Percentiles rank a stretch among this genome's conserved stretches.
Conservation (phyloP, 2,888 invertebrate species). For the Tiliacea aurago region DNA sequence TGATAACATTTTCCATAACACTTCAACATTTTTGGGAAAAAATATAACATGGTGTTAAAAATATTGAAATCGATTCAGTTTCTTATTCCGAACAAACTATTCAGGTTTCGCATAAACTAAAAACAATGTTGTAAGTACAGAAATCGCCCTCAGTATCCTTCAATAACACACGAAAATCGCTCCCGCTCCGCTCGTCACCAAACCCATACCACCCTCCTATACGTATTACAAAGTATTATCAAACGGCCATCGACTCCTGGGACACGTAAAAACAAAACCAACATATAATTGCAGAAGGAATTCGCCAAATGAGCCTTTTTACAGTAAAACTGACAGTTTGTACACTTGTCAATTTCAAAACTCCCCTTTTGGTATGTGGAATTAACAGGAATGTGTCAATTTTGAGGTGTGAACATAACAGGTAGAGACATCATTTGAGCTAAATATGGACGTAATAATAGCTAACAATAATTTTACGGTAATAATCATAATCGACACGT, state of each 20-base stretch:
- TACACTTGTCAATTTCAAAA: constrained; percentile 27
- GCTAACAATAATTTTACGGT: not conserved
- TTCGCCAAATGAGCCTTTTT: constrained; percentile 58
- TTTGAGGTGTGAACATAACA: not conserved
- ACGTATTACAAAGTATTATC: constrained; percentile 63
- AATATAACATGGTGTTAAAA: too few relatives aligned
- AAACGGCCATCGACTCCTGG: constrained; percentile 67
- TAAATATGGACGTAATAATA: too few relatives aligned
- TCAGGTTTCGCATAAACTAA: too few relatives aligned
- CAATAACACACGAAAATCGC: constrained; percentile 12
- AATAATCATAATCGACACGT: not conserved
- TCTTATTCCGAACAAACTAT: too few relatives aligned
- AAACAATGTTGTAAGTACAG: too few relatives aligned
- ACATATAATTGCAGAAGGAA: constrained; percentile 51
- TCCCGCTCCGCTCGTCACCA: constrained; percentile 50
- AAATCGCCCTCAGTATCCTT: too few relatives aligned
- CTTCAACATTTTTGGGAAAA: too few relatives aligned
- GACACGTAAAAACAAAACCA: constrained; percentile 62
- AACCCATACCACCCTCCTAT: constrained; percentile 24
- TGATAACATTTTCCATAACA: too few relatives aligned
- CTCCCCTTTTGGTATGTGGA: not conserved
- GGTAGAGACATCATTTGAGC: not conserved
- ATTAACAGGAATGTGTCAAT: constrained; percentile 24
- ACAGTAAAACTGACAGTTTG: constrained; percentile 27
- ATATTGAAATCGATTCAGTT: too few relatives aligned